These are phyloP conservation scores for Pocillopora damicornis DNA, from an alignment of 64 coral and sea anemone genomes.

Conservation along the genomic window DNA sequence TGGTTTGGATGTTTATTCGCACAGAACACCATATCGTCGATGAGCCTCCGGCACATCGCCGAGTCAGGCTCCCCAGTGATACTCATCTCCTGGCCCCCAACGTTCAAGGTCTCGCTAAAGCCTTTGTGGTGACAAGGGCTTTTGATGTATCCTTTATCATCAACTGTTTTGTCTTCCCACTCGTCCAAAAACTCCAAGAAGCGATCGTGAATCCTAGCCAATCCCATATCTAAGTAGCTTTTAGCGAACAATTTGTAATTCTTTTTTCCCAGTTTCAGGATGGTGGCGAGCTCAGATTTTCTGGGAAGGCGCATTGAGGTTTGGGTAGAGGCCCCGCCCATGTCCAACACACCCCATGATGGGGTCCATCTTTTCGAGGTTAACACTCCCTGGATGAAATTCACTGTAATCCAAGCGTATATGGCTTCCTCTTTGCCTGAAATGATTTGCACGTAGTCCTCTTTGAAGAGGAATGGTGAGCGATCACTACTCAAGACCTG, in stretches of 20 bases:
- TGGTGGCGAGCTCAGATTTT: background rate
- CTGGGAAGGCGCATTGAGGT: background rate
- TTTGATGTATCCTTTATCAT: background rate
- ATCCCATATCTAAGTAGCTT: background rate
- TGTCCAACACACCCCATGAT: background rate
- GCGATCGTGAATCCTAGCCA: background rate
- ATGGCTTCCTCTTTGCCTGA: conserved; percentile 5
- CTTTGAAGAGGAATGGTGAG: background rate
- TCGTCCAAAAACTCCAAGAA: background rate
- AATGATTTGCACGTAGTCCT: background rate
- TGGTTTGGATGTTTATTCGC: background rate
- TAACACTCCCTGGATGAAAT: background rate
- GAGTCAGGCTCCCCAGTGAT: background rate
- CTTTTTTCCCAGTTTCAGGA: background rate
- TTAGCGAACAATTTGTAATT: background rate
- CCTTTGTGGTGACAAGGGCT: background rate
- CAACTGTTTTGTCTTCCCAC: background rate
- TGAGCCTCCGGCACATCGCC: background rate
- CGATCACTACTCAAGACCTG: background rate
- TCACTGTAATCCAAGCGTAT: background rate
- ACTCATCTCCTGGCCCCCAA: background rate
- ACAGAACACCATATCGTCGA: background rate
- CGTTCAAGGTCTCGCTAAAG: background rate
- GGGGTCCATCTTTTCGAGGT: background rate
- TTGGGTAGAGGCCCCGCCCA: background rate